Base-by-base conservation (phyloP, 2,888 invertebrate species). In the Eupithecia subumbrata region DNA sequence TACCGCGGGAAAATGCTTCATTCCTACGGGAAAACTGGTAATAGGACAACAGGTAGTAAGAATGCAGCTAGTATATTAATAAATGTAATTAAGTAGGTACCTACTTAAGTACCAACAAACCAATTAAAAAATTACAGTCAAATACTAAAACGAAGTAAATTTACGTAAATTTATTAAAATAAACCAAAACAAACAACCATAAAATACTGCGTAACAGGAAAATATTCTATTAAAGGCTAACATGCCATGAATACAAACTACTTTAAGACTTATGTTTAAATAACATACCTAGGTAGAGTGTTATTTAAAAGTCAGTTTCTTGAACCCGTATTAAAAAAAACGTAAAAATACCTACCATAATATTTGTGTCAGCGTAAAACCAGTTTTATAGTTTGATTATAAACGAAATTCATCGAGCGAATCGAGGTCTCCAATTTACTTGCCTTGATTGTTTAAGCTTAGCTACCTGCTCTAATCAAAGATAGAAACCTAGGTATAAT, bases 301-400 rank as follows among this genome's bases (percentile, higher is more conserved):
- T 64, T 64, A 34, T 30, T 52, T n/a, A n/a, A 64, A 64, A 40
- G 25, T 40, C 1, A 72, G 77, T 74, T 77, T 73, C 69, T 75
- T 75, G 73, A 77, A 71, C 77, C 71, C 48, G 45, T 22, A 64
- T 48, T 60, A 72, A 69, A 71, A 66, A 40, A 71, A 69, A 60
- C 67, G 63, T 71, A 63, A 63, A 66, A 64, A 68, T 67, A 71
- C 56, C 18, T 45, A 74, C 72, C 66, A 71, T 68, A 76, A 69
- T 71, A 76, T 71, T 72, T 69, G 70, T 66, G 73, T 69, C 74
- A 71, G 25, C 60, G 34, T 40, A 30, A 25, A 77, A 72, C 77
- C 66, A 69, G 72, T 77, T 72, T 63, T 37, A 30, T 67, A 18
- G 37, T 66, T 66, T 64, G 66, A 34, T 40, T 67, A n/a, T n/a